Evolutionary conservation across 1,140 invertebrate genomes (phyloP), one percentile per base, ranked within the genome.

Genomic region (Physella acuta): DNA sequence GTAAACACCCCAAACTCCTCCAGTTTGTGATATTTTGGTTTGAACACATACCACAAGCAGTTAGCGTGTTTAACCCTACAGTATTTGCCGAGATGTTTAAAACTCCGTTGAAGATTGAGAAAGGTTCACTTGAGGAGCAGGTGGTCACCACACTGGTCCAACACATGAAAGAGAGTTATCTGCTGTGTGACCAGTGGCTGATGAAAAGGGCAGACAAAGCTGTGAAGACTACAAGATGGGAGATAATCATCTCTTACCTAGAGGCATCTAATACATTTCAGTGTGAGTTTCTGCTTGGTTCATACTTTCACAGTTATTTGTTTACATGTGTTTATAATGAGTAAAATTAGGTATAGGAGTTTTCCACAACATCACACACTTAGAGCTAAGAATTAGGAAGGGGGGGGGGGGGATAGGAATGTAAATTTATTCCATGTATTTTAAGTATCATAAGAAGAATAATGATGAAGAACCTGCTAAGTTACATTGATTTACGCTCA

Each of bases 131-230:
- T 26, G 26, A 24, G 28, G 36, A 61, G 36, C 16, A 16, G 28
- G 14, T 61, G 24, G 33, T 61, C 39, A 36, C 26, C 2, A 37
- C 17, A 1, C 26, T 61, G 2, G 24, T 61, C 2, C 11, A 39
- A 2, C n/a, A 26, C 39, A 36, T 37, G 1, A 26, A 39, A 17
- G 59, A 24, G 37, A 37, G 33, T 39, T 61, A 36, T 28, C 16
- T 61, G 28, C 33, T 37, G 3, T 61, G 1, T 44, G 59, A 61
- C 16, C 8, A 61, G 1, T 61, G 59, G 59, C 33, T 61, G 36
- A 20, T 16, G 14, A 24, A 36, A n/a, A 17, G 39, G 4, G 34
- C 30, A 0, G 26, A 28, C 11, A 39, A 16, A 11, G 36, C 28
- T 24, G 8, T 61, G 14, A 61, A 28, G 37, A 26, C 11, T 37